Evolutionary conservation across 2,797 vertebrate species (phyloP), one percentile per base, ranked within the genome.

Genomic region (Epinephelus coioides): DNA sequence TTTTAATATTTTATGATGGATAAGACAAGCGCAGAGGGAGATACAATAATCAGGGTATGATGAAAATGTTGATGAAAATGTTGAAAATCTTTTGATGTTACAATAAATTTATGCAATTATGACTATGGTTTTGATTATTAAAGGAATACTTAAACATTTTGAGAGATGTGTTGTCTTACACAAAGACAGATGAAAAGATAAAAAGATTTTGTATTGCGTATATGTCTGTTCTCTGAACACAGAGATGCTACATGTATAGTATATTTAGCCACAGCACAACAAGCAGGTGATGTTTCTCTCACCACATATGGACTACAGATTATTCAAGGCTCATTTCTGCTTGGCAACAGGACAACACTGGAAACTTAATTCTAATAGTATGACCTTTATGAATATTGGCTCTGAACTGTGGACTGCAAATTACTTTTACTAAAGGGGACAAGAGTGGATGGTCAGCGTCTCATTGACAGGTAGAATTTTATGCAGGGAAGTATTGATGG

Each of bases 31-130:
- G 0, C 5, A 51, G 0, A 50, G 9, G 18, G 27, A 30, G 8
- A 44, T 61, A 40, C 21, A 7, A 23, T 25, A 25, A 40, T 43
- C 17, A 50, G 47, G 1, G 9, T 62, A 30, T 67, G 63, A 38
- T 62, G 46, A 55, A 73, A 64, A 57, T 27, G 3, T 23, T 27
- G n/a, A 51, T 30, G 5, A 55, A 56, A 30, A 60, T 40, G 1
- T 54, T 23, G 15, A 73, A 76, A 63, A 49, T 57, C 1, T 46
- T 63, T 64, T 30, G 5, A 60, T 65, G 11, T 18, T 27, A 44
- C 9, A 6, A 54, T 27, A 9, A 54, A n/a, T 69, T 64, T 65
- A 21, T 8, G 13, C 14, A 80, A 19, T 69, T 46, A 46, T 43
- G 4, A 14, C 9, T 75, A 15, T 23, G 5, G 3, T 55, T 65